Evolutionary conservation across 2,113 vertebrate species (phyloP).

Genomic region (Dolichotis patagonum): DNA sequence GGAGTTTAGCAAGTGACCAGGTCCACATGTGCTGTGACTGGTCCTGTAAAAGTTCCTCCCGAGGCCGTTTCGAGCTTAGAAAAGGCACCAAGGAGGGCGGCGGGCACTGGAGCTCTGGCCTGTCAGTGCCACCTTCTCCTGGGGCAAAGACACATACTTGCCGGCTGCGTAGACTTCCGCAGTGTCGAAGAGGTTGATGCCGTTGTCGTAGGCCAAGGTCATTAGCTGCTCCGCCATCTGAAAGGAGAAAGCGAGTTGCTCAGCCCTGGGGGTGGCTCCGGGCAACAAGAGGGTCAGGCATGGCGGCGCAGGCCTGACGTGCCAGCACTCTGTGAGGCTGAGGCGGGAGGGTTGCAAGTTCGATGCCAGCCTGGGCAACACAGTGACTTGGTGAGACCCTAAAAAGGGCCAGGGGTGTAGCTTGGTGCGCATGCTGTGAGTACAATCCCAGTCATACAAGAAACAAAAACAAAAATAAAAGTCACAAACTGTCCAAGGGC

Average conservation of each 20-base stretch:
- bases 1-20: neutral
- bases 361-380: neutral
- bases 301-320: neutral
- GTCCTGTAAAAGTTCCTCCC: neutral
- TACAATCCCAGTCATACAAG: neutral
- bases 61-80: too few species aligned
- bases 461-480: neutral
- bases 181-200: slow-evolving; percentile 99
- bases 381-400: neutral
- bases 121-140: accelerated
- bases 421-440: neutral
- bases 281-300: too few species aligned
- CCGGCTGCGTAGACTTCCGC: slow-evolving; percentile 98
- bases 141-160: slow-evolving; percentile 90
- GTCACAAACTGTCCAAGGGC: neutral
- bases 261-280: neutral
- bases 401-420: neutral
- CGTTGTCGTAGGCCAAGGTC: slow-evolving; percentile 98
- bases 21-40: neutral
- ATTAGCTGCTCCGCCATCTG: slow-evolving; percentile 99
- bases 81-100: accelerated
- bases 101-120: accelerated
- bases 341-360: neutral
- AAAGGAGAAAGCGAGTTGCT: slow-evolving; percentile 61
- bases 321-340: neutral